Conservation (phyloP, 2,113 vertebrate species). For the Elaphurus davidianus region DNA sequence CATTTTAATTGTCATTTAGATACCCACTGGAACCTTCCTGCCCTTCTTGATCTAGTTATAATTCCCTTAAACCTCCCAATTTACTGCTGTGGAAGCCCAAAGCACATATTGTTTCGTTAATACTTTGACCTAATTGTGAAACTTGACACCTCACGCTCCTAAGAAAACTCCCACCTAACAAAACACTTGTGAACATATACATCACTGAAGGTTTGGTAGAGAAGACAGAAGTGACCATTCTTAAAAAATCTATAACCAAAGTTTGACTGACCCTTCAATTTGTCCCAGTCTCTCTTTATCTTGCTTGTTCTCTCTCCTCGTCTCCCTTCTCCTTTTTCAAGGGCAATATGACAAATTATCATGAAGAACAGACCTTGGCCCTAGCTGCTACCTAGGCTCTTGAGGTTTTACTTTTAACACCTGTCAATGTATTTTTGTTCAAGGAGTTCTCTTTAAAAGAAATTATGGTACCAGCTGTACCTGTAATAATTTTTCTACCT, state of each 20-base stretch:
- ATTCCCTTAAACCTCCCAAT: not conserved
- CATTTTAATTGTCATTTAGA: not conserved
- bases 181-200: not conserved
- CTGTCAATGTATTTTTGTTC: not conserved
- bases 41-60: not conserved
- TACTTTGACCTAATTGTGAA: not conserved
- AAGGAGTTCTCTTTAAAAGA: not conserved
- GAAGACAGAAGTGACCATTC: not conserved
- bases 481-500: slow-evolving; percentile 17
- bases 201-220: not conserved
- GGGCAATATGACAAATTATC: not conserved
- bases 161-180: not conserved
- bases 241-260: slow-evolving; percentile 10
- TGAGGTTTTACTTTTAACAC: not conserved
- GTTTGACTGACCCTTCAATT: not conserved
- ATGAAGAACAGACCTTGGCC: not conserved
- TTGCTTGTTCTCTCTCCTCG: not conserved
- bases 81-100: not conserved
- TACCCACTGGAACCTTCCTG: not conserved
- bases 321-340: not conserved
- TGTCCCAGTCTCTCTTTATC: not conserved
- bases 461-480: not conserved
- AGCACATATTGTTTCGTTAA: not conserved
- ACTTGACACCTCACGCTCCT: not conserved
- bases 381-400: not conserved